These are phyloP conservation scores for Cyrtorhinus lividipennis DNA, from an alignment of 1,140 invertebrate genomes.

Conservation along the genomic window DNA sequence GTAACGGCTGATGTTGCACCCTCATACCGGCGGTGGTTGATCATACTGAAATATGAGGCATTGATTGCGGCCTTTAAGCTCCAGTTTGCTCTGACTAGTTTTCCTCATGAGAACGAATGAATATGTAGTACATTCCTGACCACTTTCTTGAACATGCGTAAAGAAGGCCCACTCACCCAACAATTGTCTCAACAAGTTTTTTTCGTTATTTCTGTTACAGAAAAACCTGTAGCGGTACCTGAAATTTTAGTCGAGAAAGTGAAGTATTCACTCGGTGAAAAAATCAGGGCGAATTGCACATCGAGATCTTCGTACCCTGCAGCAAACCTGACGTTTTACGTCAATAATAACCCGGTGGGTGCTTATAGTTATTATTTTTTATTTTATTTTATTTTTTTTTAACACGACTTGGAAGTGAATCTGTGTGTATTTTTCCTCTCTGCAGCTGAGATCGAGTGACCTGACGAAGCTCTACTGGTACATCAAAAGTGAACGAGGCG, in stretches of 20 bases:
- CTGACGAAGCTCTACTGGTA: conserved; percentile 8
- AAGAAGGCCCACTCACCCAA: too few relatives aligned
- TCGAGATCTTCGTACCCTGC: conserved; percentile 20
- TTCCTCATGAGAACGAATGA: too few relatives aligned
- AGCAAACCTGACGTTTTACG: conserved; percentile 21
- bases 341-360: conserved; percentile 19
- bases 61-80: too few relatives aligned
- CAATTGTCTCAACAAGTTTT: too few relatives aligned
- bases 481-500: conserved; percentile 15
- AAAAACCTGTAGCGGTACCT: conserved; percentile 17
- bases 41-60: too few relatives aligned
- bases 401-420: too few relatives aligned
- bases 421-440: too few relatives aligned
- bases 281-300: conserved; percentile 22
- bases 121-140: too few relatives aligned
- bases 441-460: conserved; percentile 12
- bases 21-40: too few relatives aligned
- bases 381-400: not conserved
- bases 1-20: too few relatives aligned
- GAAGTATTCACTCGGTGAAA: conserved; percentile 22
- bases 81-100: too few relatives aligned
- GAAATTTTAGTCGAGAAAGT: conserved; percentile 19
- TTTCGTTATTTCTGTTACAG: conserved; percentile 18
- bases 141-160: too few relatives aligned
- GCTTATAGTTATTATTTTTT: not conserved